Evolutionary conservation across 2,797 vertebrate species (phyloP), one percentile per base, ranked within the genome.

Genomic region (Parauchenoglanis punctatus): DNA sequence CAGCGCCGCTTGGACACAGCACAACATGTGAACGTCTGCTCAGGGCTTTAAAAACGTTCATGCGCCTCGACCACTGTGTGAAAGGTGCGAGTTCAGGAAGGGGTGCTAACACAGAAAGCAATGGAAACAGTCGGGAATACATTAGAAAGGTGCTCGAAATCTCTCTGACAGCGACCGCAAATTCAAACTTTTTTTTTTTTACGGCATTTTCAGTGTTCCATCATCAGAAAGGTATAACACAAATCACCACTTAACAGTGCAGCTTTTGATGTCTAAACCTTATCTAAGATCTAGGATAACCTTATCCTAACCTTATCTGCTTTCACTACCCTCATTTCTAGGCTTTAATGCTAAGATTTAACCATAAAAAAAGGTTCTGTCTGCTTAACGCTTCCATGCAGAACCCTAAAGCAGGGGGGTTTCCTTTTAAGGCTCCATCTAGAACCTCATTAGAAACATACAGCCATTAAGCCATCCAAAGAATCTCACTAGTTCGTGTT

Each of bases 11-110:
- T 83, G 82, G 87, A 91, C 49, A 91, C 91, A 90, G 78, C 12
- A 63, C n/a, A 73, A 83, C 52, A 20, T 61, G 20, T 17, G 20
- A 84, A 44, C 75, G 81, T 25, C 89, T 90, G 87, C 88, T 88
- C 86, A 56, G 77, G 61, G 59, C 91, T 78, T 87, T 83, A 90
- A 68, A 91, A 94, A 93, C 77, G 87, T 89, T 87, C 93, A 90
- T 90, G 92, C 90, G 85, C 89, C 83, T 68, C 77, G 83, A 25
- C 70, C 85, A 89, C 87, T 87, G 87, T 89, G 84, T n/a, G 25
- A 61, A 81, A 75, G 77, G 70, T 75, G 85, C 76, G 28, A 83
- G 88, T 20, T 70, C 49, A 70, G 46, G n/a, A 84, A 35, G 63
- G 35, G 18, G 25, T 35, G 54, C n/a, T 77, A 54, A 15, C n/a